Base-by-base conservation (phyloP, 2,888 invertebrate species). In the Oxycera nigricornis region DNA sequence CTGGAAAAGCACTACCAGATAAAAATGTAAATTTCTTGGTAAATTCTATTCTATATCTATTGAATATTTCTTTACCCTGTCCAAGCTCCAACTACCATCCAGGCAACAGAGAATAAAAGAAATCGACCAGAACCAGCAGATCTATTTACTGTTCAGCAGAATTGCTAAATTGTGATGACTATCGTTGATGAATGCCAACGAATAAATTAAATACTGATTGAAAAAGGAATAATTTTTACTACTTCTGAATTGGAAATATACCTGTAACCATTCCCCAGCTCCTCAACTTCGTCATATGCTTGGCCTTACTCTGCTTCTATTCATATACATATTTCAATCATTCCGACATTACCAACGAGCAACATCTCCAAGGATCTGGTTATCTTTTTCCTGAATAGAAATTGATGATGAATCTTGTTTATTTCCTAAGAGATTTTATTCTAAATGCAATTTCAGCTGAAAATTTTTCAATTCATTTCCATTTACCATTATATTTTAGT, bases 341-440 rank as follows among this genome's bases (percentile, higher is more conserved):
- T 39, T 0, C 7, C 39, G 39, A 39, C 14, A 39, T 46, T 17
- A 7, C 3, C 46, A 14, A 14, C 31, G 17, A 30, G 2, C 30
- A 31, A 24, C 62, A 35, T 70, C 74, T 72, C 76, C 28, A 26
- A 76, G 76, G 74, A 74, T 65, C 76, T 74, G 74, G 74, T 74
- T 75, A 72, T 76, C 28, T 31, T 55, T 31, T 24, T 24, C 20
- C 28, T 79, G 79, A 79, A 79, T 79, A 77, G 79, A 79, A 79
- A 79, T 79, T 79, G 79, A 79, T 79, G 79, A 79, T 70, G 70
- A 70, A 70, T 79, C 78, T 75, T 78, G 79, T 78, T 78, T 79
- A 79, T 79, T 79, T 79, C 79, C 78, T 75, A 74, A 77, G 79
- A 78, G 79, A 77, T 31, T 52, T 52, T 70, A 70, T 70, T 70